phyloP scores from a whole-genome alignment of 2,888 invertebrate genomes.

The Ectemnius continuus region DNA sequence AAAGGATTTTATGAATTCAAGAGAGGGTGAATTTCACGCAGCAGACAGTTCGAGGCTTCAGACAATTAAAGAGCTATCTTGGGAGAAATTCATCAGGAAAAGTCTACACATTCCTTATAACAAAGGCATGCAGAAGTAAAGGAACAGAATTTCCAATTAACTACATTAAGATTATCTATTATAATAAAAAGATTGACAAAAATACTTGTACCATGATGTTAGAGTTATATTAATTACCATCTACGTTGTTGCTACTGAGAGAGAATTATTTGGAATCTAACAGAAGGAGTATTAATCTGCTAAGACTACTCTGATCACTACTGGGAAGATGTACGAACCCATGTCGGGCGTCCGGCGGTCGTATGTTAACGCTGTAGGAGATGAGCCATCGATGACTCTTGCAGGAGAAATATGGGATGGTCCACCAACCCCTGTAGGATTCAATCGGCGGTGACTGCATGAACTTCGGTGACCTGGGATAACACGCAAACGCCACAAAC shows the following conservation, averaged over 20 bases:
- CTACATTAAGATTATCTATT: too few relatives aligned
- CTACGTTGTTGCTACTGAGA: too few relatives aligned
- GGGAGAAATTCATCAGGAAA: neutral
- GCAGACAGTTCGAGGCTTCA: constrained; percentile 1
- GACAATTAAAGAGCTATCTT: neutral
- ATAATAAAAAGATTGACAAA: too few relatives aligned
- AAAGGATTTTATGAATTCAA: too few relatives aligned
- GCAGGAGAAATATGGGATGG: constrained; percentile 93
- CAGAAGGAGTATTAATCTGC: neutral
- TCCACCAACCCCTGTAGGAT: constrained; percentile 90
- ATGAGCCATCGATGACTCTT: constrained; percentile 88
- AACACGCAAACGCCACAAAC: constrained; percentile 67
- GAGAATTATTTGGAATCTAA: too few relatives aligned
- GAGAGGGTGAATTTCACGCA: too few relatives aligned
- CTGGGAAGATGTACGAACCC: constrained; percentile 59
- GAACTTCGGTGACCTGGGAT: constrained; percentile 82
- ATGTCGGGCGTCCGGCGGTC: constrained; percentile 64
- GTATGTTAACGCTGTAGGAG: constrained; percentile 86
- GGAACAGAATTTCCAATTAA: too few relatives aligned
- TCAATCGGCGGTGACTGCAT: constrained; percentile 83
- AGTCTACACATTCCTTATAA: neutral
- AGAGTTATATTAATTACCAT: too few relatives aligned
- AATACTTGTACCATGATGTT: too few relatives aligned
- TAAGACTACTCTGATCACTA: neutral
- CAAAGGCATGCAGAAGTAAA: too few relatives aligned